Conservation (phyloP, 2,113 vertebrate genomes). For the Hippopotamus amphibius region DNA sequence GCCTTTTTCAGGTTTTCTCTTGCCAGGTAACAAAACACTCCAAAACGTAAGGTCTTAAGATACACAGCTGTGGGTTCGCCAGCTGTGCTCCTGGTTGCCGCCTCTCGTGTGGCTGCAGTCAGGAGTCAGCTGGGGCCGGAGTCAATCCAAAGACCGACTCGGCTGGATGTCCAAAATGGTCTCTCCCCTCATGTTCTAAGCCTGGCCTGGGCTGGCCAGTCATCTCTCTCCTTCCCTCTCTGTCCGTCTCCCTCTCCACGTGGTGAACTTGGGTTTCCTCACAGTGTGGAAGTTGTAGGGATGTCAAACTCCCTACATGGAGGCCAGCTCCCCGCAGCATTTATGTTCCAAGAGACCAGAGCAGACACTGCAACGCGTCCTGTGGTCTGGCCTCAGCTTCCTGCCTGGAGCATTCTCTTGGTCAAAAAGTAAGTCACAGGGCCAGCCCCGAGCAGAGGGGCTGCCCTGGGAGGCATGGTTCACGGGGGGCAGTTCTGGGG, state of each 20-base stretch:
- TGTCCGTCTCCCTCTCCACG: neutral
- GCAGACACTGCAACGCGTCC: neutral
- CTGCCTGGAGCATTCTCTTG: constrained; percentile 19
- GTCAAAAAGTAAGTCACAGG: constrained; percentile 4
- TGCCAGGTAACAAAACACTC: neutral
- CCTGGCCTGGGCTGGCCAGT: neutral
- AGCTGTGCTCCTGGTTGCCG: neutral
- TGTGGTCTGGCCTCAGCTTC: neutral
- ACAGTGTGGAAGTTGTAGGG: neutral
- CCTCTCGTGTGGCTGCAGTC: neutral
- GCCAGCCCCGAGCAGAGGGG: neutral
- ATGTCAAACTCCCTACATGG: neutral
- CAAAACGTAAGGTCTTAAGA: neutral
- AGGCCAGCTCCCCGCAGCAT: neutral
- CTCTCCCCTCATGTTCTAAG: neutral
- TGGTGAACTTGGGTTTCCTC: neutral
- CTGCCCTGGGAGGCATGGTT: neutral
- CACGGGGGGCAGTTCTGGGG: neutral
- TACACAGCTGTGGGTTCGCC: neutral
- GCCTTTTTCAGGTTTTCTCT: neutral
- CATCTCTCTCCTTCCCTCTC: neutral
- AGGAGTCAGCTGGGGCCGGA: neutral
- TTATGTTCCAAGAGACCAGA: neutral
- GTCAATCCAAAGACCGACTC: neutral
- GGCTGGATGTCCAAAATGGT: neutral